Evolutionary conservation across 2,113 vertebrate species (phyloP).

Genomic region (Camelus bactrianus): DNA sequence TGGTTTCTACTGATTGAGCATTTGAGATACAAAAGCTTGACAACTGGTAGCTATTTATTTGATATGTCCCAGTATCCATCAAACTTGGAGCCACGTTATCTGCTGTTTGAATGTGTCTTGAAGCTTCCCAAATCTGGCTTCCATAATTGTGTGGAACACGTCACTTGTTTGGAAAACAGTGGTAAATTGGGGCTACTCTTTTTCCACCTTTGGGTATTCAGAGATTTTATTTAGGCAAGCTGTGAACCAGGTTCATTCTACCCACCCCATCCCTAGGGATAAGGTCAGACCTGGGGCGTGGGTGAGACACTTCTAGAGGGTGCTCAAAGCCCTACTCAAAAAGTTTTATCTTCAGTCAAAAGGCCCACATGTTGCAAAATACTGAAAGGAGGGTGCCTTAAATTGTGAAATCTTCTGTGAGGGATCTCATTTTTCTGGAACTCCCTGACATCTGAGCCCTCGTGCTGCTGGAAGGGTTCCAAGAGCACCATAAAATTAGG

Average conservation of each 20-base stretch:
- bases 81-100: background rate
- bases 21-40: conserved; percentile 70
- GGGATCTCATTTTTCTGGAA: conserved; percentile 80
- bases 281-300: background rate
- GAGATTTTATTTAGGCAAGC: background rate
- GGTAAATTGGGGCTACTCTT: background rate
- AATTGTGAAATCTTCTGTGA: conserved; percentile 77
- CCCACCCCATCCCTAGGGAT: background rate
- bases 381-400: conserved; percentile 50
- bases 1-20: conserved; percentile 71
- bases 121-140: conserved; percentile 18
- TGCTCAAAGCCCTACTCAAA: conserved; percentile 39
- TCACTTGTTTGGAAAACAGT: background rate
- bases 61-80: conserved; percentile 11
- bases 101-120: background rate
- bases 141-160: background rate
- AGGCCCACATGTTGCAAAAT: conserved; percentile 66
- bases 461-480: conserved; percentile 69
- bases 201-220: background rate
- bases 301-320: background rate
- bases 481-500: conserved; percentile 82
- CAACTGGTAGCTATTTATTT: conserved; percentile 56
- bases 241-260: conserved; percentile 29
- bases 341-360: background rate
- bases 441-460: conserved; percentile 78